A percentile compares a stretch with the other conserved stretches of the same genome.
These are phyloP conservation scores for Carapus acus DNA, from an alignment of 2,797 vertebrate species.

Conservation along the genomic window DNA sequence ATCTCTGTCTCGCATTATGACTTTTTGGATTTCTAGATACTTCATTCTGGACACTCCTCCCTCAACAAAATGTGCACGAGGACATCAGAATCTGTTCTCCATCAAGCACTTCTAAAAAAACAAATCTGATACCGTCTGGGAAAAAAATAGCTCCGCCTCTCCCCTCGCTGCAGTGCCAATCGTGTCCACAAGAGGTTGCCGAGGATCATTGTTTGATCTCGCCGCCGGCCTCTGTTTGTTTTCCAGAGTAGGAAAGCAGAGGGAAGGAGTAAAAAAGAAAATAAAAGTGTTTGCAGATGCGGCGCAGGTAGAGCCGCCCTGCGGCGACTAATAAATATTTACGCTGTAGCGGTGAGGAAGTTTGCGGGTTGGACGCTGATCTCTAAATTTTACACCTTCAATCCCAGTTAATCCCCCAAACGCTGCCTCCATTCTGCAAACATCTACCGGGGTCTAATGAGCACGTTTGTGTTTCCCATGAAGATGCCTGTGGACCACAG, in stretches of 20 bases:
- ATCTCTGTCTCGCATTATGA: too few relatives aligned
- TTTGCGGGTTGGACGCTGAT: constrained; percentile 49
- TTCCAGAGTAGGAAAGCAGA: constrained; percentile 13
- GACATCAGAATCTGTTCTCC: too few relatives aligned
- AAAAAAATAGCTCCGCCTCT: not conserved
- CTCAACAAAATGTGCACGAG: too few relatives aligned
- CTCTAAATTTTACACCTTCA: constrained; percentile 49
- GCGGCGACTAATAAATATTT: constrained; percentile 32
- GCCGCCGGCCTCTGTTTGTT: constrained; percentile 18
- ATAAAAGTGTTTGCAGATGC: constrained; percentile 31
- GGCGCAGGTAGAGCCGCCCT: constrained; percentile 27
- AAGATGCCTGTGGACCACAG: constrained; percentile 38
- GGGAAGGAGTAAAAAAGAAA: too few relatives aligned
- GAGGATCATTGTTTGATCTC: constrained; percentile 19
- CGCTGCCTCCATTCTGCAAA: constrained; percentile 22
- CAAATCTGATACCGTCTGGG: not conserved
- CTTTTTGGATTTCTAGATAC: too few relatives aligned
- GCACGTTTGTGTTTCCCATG: constrained; percentile 38
- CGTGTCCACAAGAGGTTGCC: constrained; percentile 54
- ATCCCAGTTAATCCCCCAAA: constrained; percentile 43
- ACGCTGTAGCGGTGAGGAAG: constrained; percentile 31
- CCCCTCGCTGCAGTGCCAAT: constrained; percentile 19
- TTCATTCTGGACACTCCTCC: too few relatives aligned
- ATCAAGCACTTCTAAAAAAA: too few relatives aligned
- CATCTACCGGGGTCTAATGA: constrained; percentile 51